Evolutionary conservation across 2,113 vertebrate genomes (phyloP), one percentile per base, ranked within the genome.

Genomic region (Nothoprocta pentlandii): DNA sequence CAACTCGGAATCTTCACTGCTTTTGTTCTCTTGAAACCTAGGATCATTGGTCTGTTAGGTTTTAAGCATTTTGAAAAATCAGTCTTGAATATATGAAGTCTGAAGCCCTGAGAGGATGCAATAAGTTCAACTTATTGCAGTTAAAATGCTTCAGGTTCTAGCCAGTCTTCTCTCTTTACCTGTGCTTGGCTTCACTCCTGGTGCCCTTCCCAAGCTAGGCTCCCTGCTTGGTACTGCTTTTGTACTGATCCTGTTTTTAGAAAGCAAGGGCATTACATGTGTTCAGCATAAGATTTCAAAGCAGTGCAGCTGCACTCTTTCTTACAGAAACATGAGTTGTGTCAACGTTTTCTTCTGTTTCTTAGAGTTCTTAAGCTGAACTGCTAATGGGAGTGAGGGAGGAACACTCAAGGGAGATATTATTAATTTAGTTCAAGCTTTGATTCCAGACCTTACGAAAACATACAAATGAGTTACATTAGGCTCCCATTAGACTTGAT

Each of bases 281-380:
- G 30, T 56, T 73, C 30, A 89, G 56, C 6, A 64, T 63, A 61
- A 58, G 42, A 23, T 62, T 36, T 46, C 58, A 74, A 26, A 89
- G 71, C 61, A 80, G 32, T 2, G n/a, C 54, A 78, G 66, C 56
- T 63, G 68, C 68, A 73, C 17, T 26, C 44, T 59, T 30, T 83
- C 39, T 62, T 10, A 74, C 34, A 87, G 16, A 63, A 20, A 76
- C 66, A 64, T 69, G 61, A 8, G 10, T 59, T 84, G 39, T 58
- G 42, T 68, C 84, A 95, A 95, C 54, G 85, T 36, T n/a, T 70
- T 14, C 74, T 63, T 87, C 53, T 85, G 69, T 77, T 94, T 94
- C 94, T 83, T 62, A 34, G 62, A 70, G 76, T 41, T 89, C 62
- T 80, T 67, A 22, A 12, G 58, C 42, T 79, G 42, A 86, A 61